A percentile compares a stretch with the other conserved stretches of the same genome.
These are phyloP conservation scores for Graptemys geographica DNA, from an alignment of 2,797 vertebrate genomes.

Conservation along the genomic window DNA sequence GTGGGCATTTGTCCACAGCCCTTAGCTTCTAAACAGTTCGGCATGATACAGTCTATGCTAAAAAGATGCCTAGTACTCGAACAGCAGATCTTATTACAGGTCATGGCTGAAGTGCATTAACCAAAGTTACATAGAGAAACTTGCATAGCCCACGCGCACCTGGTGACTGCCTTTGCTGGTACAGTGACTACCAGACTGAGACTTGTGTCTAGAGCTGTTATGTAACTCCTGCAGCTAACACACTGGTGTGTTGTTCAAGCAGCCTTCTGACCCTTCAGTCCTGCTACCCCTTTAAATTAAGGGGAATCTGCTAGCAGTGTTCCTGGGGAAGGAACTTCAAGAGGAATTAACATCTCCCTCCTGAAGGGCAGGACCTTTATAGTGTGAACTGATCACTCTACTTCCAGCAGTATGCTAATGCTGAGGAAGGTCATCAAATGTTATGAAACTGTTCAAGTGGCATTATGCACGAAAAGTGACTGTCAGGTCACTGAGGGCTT, in stretches of 20 bases:
- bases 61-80: background rate
- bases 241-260: background rate
- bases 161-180: background rate
- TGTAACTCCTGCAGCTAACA: background rate
- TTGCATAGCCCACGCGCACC: background rate
- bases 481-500: background rate
- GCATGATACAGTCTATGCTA: background rate
- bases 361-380: background rate
- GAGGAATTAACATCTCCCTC: background rate
- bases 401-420: background rate
- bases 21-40: background rate
- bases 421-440: accelerated
- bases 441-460: background rate
- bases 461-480: accelerated
- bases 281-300: slow-evolving; percentile 6
- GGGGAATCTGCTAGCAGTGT: background rate
- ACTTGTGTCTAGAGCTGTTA: background rate
- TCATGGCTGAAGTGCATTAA: background rate
- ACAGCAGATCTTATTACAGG: background rate
- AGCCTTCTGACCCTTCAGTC: background rate
- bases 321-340: background rate
- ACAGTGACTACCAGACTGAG: accelerated
- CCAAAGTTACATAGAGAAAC: background rate
- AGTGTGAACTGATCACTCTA: background rate
- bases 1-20: background rate